Conservation (phyloP, 2,888 invertebrate species). For the Sinopyrophorus schimmeli region DNA sequence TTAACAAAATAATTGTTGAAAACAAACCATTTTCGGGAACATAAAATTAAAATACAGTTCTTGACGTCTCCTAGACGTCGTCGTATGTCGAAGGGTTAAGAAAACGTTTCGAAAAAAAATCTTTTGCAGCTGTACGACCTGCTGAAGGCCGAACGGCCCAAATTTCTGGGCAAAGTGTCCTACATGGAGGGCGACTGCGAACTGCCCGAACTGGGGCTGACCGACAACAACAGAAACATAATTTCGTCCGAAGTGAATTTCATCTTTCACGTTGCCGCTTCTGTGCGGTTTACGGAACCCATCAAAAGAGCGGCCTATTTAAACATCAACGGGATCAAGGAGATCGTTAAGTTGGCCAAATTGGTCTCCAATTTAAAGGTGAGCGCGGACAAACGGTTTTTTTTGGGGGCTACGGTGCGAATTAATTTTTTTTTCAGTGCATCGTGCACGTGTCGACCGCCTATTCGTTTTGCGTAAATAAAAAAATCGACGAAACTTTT, state of each 20-base stretch:
- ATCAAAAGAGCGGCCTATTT: conserved; percentile 68
- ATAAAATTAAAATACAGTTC: too few relatives aligned
- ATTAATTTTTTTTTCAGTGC: conserved; percentile 54
- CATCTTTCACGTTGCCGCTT: conserved; percentile 77
- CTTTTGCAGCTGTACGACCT: conserved; percentile 56
- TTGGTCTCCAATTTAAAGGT: conserved; percentile 65
- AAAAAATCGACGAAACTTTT: conserved; percentile 60
- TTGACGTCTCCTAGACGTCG: too few relatives aligned
- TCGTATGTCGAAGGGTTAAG: too few relatives aligned
- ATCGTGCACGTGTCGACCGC: conserved; percentile 68
- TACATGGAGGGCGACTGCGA: conserved; percentile 61
- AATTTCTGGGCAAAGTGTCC: conserved; percentile 55
- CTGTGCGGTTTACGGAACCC: conserved; percentile 74
- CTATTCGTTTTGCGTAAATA: conserved; percentile 64
- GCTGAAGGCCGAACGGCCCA: conserved; percentile 55
- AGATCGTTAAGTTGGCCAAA: conserved; percentile 66
- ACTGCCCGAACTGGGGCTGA: conserved; percentile 59
- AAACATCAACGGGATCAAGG: conserved; percentile 69
- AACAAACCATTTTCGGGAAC: too few relatives aligned
- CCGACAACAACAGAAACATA: conserved; percentile 56
- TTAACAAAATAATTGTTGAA: too few relatives aligned
- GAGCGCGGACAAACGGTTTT: too few relatives aligned
- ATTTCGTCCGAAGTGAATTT: conserved; percentile 61
- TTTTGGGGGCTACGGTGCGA: too few relatives aligned
- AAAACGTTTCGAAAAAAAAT: too few relatives aligned